These are phyloP conservation scores for Oithona nana DNA, from an alignment of 2,888 invertebrate genomes.

Conservation along the genomic window DNA sequence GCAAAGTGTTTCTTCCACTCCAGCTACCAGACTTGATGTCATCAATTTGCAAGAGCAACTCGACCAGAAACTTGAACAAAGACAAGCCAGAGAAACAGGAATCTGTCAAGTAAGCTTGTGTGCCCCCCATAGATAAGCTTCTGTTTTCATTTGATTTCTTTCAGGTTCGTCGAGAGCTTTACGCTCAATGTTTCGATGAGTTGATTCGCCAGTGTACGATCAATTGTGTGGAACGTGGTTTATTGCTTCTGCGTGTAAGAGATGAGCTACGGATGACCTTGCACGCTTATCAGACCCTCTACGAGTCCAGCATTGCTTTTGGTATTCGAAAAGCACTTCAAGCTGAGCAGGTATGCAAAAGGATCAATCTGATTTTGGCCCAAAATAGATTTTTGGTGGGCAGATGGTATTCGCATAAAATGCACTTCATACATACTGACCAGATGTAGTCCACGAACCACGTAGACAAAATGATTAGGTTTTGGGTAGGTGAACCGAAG, in stretches of 20 bases:
- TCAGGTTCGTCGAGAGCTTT: slow-evolving; percentile 63
- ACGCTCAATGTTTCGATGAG: slow-evolving; percentile 80
- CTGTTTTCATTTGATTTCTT: too few relatives aligned
- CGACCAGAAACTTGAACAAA: slow-evolving; percentile 66
- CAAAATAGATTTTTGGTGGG: background rate
- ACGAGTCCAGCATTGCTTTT: slow-evolving; percentile 92
- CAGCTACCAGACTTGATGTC: slow-evolving; percentile 52
- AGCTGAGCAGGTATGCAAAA: slow-evolving; percentile 44
- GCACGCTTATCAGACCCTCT: slow-evolving; percentile 84
- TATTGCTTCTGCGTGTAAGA: slow-evolving; percentile 71
- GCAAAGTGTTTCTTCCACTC: slow-evolving; percentile 82
- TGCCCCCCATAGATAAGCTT: too few relatives aligned
- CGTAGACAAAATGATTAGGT: too few relatives aligned
- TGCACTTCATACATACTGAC: too few relatives aligned
- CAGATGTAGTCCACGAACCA: too few relatives aligned
- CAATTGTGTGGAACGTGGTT: slow-evolving; percentile 85
- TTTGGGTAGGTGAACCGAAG: too few relatives aligned
- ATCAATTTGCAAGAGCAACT: slow-evolving; percentile 58
- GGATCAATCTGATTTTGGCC: background rate
- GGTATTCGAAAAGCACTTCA: slow-evolving; percentile 94
- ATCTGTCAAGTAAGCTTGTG: slow-evolving; percentile 92
- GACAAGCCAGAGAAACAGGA: slow-evolving; percentile 88
- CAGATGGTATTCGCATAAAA: too few relatives aligned
- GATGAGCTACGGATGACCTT: slow-evolving; percentile 93
- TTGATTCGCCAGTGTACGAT: slow-evolving; percentile 58